phyloP scores from a whole-genome alignment of 1,140 invertebrate genomes.

The Formica exsecta region DNA sequence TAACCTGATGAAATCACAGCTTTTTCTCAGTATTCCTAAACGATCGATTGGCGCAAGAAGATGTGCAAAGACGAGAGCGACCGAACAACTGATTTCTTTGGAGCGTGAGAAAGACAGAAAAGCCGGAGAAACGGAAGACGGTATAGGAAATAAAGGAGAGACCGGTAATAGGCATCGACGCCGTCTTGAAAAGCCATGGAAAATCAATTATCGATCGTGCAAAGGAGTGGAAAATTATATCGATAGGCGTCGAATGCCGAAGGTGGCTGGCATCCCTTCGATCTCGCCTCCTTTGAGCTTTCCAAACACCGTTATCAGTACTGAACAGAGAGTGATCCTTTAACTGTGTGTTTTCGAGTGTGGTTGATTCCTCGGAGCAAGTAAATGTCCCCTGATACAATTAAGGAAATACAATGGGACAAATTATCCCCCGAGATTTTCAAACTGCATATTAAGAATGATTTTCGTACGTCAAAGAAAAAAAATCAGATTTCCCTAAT shows the following conservation, averaged over 20 bases:
- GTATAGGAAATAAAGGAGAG: not conserved
- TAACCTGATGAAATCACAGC: conserved; percentile 39
- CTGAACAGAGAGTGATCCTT: conserved; percentile 54
- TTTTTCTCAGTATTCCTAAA: conserved; percentile 56
- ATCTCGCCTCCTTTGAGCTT: conserved; percentile 8
- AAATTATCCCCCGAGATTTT: not conserved
- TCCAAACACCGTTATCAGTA: conserved; percentile 68
- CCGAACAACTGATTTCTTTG: not conserved
- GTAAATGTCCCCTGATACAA: conserved; percentile 37
- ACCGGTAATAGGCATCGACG: conserved; percentile 64
- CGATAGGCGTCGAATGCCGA: conserved; percentile 45
- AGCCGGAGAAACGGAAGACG: not conserved
- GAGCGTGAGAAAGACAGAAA: not conserved
- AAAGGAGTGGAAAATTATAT: conserved; percentile 77
- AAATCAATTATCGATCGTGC: conserved; percentile 76
- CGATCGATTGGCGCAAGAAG: conserved; percentile 51
- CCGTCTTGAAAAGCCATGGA: conserved; percentile 62
- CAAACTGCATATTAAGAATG: not conserved
- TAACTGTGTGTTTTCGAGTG: conserved; percentile 20
- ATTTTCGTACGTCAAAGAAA: not conserved
- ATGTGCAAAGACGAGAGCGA: conserved; percentile 10
- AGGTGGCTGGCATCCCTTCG: conserved; percentile 36
- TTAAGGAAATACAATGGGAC: conserved; percentile 22
- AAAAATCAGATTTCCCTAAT: not conserved
- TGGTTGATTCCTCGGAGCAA: conserved; percentile 6